Evolutionary conservation across 35 echinoderm and acorn worm species (phyloP), one percentile per base, ranked within the genome.

Genomic region (Lytechinus pictus): DNA sequence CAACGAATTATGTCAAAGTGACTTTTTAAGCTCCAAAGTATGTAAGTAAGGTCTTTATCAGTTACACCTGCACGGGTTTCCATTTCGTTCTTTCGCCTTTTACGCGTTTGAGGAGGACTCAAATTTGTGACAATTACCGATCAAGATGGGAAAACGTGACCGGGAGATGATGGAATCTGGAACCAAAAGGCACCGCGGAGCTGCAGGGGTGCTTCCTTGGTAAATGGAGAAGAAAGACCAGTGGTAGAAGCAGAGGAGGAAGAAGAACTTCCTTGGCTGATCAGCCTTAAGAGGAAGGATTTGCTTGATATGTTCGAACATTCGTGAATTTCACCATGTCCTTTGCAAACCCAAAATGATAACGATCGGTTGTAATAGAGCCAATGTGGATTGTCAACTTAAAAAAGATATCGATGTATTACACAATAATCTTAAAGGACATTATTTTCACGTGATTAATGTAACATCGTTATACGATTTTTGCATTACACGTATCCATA

Each of bases 101-200:
- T 44, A 52, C 33, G 24, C 28, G 28, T 10, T 54, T 52, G 16
- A 54, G 88, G 88, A 90, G 10, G 88, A 9, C 88, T 44, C 88
- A 54, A 93, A 93, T 93, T 93, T 93, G 92, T 93, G 92, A 93
- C 92, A 55, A 93, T 93, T 93, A 93, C 92, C 53, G 92, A 19
- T 57, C 53, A 93, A 57, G 92, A 93, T 93, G 92, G 53, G 55
- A 57, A 93, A 93, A 93, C 92, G 92, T 93, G 92, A 54, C 54
- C 92, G 11, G n/a, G 27, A 53, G 54, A 21, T 57, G 27, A 93
- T 57, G 13, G 88, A 57, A 93, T n/a, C 12, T 93, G 12, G 92
- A 54, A 57, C 53, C 1, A 93, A 93, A 93, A 93, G 92, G 92
- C 27, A 54, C 92, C 92, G 92, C 92, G 11, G 52, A 93, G 92